phyloP scores from a whole-genome alignment of 1,140 invertebrate species.

The Meloidogyne chitwoodi region DNA sequence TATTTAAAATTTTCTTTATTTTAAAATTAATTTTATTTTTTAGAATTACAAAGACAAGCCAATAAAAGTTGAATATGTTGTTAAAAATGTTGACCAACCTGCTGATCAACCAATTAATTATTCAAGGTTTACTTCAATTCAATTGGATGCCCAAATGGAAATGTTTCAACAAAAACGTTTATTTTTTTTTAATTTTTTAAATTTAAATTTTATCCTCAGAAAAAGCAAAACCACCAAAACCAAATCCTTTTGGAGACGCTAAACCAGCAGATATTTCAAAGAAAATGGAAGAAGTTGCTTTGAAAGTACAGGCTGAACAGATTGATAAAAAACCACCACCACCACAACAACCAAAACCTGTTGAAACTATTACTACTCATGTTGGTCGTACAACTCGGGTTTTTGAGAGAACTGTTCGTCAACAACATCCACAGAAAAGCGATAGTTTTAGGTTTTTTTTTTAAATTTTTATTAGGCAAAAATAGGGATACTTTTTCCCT shows the following conservation, averaged over 20 bases:
- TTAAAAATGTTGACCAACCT: neutral
- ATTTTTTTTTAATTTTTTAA: neutral
- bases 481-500: too few species aligned
- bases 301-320: neutral
- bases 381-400: neutral
- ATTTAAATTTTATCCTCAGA: neutral
- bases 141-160: neutral
- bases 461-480: neutral
- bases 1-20: too few species aligned
- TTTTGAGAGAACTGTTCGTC: neutral
- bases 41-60: neutral
- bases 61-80: neutral
- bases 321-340: neutral
- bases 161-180: slow-evolving; percentile 3
- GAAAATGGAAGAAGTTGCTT: neutral
- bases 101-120: neutral
- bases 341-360: neutral
- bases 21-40: too few species aligned
- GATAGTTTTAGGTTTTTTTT: neutral
- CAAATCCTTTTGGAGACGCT: slow-evolving; percentile 3
- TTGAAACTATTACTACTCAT: neutral
- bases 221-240: neutral
- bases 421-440: neutral
- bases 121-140: neutral
- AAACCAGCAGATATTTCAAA: neutral